Base-by-base conservation (phyloP, 2,888 invertebrate species). In the Coelopa pilipes region DNA sequence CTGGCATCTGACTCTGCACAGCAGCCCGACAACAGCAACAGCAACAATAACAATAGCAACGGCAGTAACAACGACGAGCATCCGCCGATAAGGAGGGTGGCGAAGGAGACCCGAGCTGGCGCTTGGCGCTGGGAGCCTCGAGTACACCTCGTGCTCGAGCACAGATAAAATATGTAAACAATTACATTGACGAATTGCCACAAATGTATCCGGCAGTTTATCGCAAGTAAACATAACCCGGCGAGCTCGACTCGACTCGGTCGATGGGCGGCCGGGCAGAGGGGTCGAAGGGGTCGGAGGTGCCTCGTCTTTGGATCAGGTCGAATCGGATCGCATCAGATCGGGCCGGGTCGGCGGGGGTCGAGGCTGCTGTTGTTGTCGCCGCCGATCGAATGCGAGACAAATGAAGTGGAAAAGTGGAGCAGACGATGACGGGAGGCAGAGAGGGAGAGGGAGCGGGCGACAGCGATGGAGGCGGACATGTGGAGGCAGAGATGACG, bases 171-270 rank as follows among this genome's bases (percentile, higher is more conserved):
- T 66, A 73, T 69, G 69, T 57, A 57, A 69, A 59, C 73, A 47
- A 62, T 63, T 63, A 55, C 69, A 45, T 73, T 73, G 73, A 73
- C 65, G 73, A 57, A 73, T 69, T 63, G 68, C 62, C 62, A 34
- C 19, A 46, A 62, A 62, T 63, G 65, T 60, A 69, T 63, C 46
- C 59, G 72, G 50, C 69, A 62, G 46, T 70, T 70, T 70, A 70
- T 70, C 68, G 62, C 60, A 46, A 59, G 34, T 24, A 59, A 21
- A 67, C 60, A 68, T 59, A 70, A 70, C 60, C 70, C 21, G 17
- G 1, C 1, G 68, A 24, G 15, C n/a, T n/a, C n/a, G n/a, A n/a
- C n/a, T n/a, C n/a, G n/a, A n/a, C n/a, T n/a, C n/a, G n/a, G n/a
- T n/a, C n/a, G n/a, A n/a, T n/a, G n/a, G n/a, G n/a, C n/a, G n/a